These are phyloP conservation scores for Eubucco bourcierii DNA, from an alignment of 2,113 vertebrate species.

Conservation along the genomic window DNA sequence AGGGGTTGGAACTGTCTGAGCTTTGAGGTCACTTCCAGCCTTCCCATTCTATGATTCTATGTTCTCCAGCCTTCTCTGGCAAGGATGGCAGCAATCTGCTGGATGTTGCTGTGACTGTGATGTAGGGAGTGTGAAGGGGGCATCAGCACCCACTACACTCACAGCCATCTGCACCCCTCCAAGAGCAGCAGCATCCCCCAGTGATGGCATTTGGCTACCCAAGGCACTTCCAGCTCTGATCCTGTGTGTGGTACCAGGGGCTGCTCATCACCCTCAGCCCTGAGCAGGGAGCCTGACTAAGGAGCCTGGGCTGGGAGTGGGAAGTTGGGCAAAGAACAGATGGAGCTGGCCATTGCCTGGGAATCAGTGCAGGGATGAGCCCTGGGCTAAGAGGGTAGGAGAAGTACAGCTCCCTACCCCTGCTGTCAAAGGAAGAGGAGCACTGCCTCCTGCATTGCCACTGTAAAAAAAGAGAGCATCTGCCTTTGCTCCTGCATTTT, in stretches of 20 bases:
- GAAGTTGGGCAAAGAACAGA: rapidly evolving
- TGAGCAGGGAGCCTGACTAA: rapidly evolving
- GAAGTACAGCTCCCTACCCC: not conserved
- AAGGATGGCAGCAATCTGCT: rapidly evolving
- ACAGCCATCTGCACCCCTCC: not conserved
- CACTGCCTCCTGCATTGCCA: rapidly evolving
- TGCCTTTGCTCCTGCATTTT: not conserved
- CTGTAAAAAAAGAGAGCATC: not conserved
- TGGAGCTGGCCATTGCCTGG: not conserved
- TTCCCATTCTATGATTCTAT: too few species aligned
- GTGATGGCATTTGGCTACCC: not conserved
- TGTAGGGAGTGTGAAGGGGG: rapidly evolving
- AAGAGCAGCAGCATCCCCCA: rapidly evolving
- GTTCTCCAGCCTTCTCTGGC: rapidly evolving
- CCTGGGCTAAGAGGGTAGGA: rapidly evolving
- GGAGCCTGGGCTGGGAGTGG: too few species aligned
- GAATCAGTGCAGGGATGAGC: not conserved
- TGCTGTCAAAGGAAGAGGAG: rapidly evolving
- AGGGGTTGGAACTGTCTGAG: too few species aligned
- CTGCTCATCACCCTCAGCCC: not conserved
- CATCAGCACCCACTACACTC: rapidly evolving
- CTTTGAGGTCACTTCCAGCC: too few species aligned
- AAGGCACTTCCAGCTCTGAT: rapidly evolving
- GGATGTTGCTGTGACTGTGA: too few species aligned
- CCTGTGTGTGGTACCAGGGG: rapidly evolving